Evolutionary conservation across 2,113 vertebrate species (phyloP), one percentile per base, ranked within the genome.

Genomic region (Ophthalmolycus amberensis): DNA sequence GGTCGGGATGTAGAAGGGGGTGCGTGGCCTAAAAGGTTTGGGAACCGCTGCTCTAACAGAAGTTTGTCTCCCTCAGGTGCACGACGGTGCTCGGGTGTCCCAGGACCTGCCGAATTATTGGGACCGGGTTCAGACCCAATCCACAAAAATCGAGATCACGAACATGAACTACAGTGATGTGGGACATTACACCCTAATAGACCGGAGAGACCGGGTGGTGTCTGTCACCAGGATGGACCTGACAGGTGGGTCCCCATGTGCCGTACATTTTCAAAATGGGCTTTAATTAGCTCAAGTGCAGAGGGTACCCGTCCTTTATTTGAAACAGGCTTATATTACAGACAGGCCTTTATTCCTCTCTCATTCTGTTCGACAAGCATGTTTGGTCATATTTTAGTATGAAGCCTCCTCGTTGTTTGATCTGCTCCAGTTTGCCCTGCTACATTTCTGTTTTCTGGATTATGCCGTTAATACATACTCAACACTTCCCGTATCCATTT

Each of bases 191-290:
- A 54, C 9, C 7, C 89, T 94, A 25, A 84, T 0, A 6, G 85
- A 94, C 80, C 54, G 15, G 11, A 74, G 25, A 25, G 3, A 25
- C 32, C 73, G 88, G 2, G 1, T 29, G 40, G 88, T 93, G 62
- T 89, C 91, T 20, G 15, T 89, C 10, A 89, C 81, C 54, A 85
- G 48, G 64, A 86, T 93, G 91, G 72, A 87, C 18, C 75, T 94
- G 22, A 90, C 89, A 52, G 91, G 94, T 94, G 29, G 56, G 84
- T 71, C 9, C 2, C 9, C 11, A 11, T 27, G 9, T 37, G 9
- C 63, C 22, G 16, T 63, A 42, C 1, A 64, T 6, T 9, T 3
- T 62, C 56, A 15, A 15, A 58, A 14, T 14, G 25, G 25, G 9
- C 50, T 27, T 27, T 2, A 27, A 18, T 32, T 29, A 25, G n/a